Evolutionary conservation across 2,888 invertebrate species (phyloP).

Genomic region (Sphinx pinastri): DNA sequence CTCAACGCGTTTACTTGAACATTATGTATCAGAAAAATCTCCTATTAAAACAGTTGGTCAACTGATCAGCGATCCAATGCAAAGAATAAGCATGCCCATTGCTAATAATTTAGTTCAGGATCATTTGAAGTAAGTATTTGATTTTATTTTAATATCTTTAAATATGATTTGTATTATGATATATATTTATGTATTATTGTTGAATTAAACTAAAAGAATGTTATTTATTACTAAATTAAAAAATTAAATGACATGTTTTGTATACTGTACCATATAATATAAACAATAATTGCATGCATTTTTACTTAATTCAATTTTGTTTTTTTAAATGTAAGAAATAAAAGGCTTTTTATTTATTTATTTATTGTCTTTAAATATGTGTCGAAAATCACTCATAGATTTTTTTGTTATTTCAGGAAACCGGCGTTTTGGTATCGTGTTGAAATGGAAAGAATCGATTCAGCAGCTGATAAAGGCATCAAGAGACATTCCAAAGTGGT

Average conservation of each 20-base stretch:
- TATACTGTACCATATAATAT: too few species aligned
- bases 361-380: too few species aligned
- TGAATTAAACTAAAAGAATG: too few species aligned
- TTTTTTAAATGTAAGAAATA: too few species aligned
- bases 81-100: slow-evolving; percentile 65
- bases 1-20: slow-evolving; percentile 65
- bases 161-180: not conserved
- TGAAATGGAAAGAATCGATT: slow-evolving; percentile 62
- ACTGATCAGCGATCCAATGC: slow-evolving; percentile 71
- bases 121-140: slow-evolving; percentile 71
- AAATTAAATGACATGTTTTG: too few species aligned
- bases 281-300: too few species aligned
- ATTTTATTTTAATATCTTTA: not conserved
- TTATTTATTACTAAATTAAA: too few species aligned
- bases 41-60: slow-evolving; percentile 76
- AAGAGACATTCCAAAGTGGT: slow-evolving; percentile 59
- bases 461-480: slow-evolving; percentile 47
- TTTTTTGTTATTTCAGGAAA: slow-evolving; percentile 54
- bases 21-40: slow-evolving; percentile 75
- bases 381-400: too few species aligned
- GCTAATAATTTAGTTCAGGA: slow-evolving; percentile 76
- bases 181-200: too few species aligned
- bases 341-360: too few species aligned
- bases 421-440: slow-evolving; percentile 75
- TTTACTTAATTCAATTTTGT: too few species aligned